Conservation (phyloP, 2,888 invertebrate genomes). For the Saturnia japonica region DNA sequence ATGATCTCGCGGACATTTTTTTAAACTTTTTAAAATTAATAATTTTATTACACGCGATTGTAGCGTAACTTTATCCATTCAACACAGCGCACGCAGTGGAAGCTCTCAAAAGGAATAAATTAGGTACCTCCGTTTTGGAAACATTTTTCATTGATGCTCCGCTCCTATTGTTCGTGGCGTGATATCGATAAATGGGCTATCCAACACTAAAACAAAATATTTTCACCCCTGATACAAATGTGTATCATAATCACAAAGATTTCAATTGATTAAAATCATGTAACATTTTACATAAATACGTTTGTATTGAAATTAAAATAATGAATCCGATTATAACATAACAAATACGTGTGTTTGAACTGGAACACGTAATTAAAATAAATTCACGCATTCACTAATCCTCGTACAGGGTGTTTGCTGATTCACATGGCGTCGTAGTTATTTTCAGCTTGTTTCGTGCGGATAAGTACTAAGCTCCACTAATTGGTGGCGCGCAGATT, state of each 20-base stretch:
- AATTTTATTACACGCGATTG: too few species aligned
- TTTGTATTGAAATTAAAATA: neutral
- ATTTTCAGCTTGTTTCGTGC: slow-evolving; percentile 62
- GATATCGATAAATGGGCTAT: too few species aligned
- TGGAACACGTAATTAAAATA: slow-evolving; percentile 50
- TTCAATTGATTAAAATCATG: neutral
- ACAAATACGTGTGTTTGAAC: slow-evolving; percentile 19
- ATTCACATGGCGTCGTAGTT: slow-evolving; percentile 60
- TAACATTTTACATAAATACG: neutral
- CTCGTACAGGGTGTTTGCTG: slow-evolving; percentile 44
- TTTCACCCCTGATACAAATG: neutral
- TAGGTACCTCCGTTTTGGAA: too few species aligned
- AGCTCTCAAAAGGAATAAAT: too few species aligned
- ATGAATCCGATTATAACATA: slow-evolving; percentile 14
- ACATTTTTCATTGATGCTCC: too few species aligned
- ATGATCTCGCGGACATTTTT: too few species aligned
- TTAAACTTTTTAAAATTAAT: too few species aligned
- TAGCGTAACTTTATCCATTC: too few species aligned
- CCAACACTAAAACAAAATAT: too few species aligned
- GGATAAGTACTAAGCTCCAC: slow-evolving; percentile 66
- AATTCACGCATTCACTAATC: slow-evolving; percentile 51
- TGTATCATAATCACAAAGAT: neutral
- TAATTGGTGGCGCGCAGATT: slow-evolving; percentile 56
- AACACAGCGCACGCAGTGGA: too few species aligned
- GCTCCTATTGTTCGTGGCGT: too few species aligned